A percentile compares a stretch with the other conserved stretches of the same genome.
phyloP scores from a whole-genome alignment of 2,113 vertebrate species.

The Peromyscus maniculatus region DNA sequence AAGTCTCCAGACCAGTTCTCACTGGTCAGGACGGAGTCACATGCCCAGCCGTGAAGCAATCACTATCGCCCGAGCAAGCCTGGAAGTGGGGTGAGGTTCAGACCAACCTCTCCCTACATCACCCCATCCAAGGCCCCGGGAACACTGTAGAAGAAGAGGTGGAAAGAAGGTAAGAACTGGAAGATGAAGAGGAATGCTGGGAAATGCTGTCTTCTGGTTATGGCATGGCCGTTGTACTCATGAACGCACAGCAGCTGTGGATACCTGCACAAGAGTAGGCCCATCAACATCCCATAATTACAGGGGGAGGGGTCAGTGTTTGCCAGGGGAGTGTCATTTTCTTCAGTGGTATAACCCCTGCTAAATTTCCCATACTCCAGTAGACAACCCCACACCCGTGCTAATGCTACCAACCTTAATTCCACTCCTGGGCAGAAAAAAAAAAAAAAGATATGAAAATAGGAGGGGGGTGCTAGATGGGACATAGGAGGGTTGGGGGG shows the following conservation, averaged over 20 bases:
- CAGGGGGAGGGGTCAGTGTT: background rate
- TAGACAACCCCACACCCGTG: background rate
- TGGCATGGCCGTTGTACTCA: background rate
- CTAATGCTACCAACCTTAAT: background rate
- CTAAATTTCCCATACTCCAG: background rate
- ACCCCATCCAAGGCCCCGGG: background rate
- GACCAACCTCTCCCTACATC: background rate
- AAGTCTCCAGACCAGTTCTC: background rate
- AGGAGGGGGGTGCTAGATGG: too few species aligned
- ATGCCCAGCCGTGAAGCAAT: background rate
- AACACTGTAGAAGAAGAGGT: background rate
- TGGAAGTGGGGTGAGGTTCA: background rate
- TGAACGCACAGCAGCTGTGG: constrained; percentile 10
- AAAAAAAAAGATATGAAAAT: background rate
- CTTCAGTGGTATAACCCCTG: background rate
- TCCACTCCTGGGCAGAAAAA: background rate
- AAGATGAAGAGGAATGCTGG: background rate
- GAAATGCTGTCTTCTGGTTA: background rate
- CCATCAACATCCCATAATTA: constrained; percentile 26
- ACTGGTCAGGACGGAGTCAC: background rate
- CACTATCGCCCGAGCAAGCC: background rate
- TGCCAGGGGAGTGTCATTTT: background rate
- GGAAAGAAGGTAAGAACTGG: background rate
- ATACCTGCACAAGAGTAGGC: constrained; percentile 10
- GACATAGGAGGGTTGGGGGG: background rate